Base-by-base conservation (phyloP, 1,140 invertebrate species). In the Drosophila ananassae region DNA sequence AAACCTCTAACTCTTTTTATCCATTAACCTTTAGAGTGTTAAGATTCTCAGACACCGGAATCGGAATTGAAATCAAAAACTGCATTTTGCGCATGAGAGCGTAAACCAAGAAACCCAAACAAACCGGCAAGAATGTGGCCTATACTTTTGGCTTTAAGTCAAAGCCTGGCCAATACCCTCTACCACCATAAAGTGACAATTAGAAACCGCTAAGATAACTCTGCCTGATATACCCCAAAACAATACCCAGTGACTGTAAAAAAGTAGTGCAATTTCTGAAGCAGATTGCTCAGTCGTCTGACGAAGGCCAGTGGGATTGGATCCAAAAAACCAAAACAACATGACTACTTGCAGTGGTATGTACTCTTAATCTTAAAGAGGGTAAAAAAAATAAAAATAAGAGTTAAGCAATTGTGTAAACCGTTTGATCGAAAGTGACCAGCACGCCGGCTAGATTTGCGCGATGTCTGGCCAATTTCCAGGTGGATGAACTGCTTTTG, bases 381-480 rank as follows among this genome's bases (percentile, higher is more conserved):
- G 10, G 9, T 10, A 8, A 34, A 34, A 8, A 34, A 34, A n/a
- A 7, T 13, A 46, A 21, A 13, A 9, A 6, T 10, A 10, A 10
- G 10, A 10, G 21, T 47, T 22, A 9, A 21, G 44, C 44, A 47
- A 47, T 47, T 44, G 13, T 17, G 13, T 44, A 21, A 37, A 5
- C 41, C 41, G 21, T 63, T n/a, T 12, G 12, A 44, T 44, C 41
- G 41, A 44, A 44, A 85, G 82, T 85, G 46, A 61, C 46, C 22
- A 71, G 75, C 52, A 67, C 84, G 10, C 84, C 79, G 7, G 62
- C 87, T 13, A 68, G 64, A 6, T 89, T 89, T 52, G 84, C 59
- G 46, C 72, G 66, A 41, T 89, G 83, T 32, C 67, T 89, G 73
- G 55, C 75, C 47, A 69, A 63, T 30, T 87, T 91, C 69, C 76